A percentile compares a stretch with the other conserved stretches of the same genome.
These are phyloP conservation scores for Doris montereyensis DNA, from an alignment of 2,888 invertebrate genomes.

Conservation along the genomic window DNA sequence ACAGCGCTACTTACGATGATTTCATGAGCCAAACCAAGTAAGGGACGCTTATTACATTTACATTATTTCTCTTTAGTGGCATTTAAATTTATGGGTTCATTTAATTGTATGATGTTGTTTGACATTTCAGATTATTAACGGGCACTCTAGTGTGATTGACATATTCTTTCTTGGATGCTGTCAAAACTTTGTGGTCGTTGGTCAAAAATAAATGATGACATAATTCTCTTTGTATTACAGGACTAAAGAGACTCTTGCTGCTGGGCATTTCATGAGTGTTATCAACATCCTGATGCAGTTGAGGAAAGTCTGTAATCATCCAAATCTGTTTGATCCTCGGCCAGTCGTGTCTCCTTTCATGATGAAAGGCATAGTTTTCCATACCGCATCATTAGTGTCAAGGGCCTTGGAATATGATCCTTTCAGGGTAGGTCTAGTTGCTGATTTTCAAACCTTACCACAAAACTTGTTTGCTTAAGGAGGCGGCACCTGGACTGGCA, in stretches of 20 bases:
- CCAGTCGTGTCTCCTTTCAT: conserved; percentile 93
- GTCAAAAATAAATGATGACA: too few species aligned
- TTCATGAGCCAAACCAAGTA: conserved; percentile 96
- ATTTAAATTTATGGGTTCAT: neutral
- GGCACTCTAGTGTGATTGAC: conserved; percentile 12
- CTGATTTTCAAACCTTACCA: too few species aligned
- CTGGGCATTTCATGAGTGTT: conserved; percentile 94
- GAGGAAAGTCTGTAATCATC: conserved; percentile 98
- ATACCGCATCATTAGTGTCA: conserved; percentile 79
- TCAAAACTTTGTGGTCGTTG: too few species aligned
- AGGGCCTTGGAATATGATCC: conserved; percentile 82
- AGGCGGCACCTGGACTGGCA: too few species aligned
- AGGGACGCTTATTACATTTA: too few species aligned
- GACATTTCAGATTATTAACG: conserved; percentile 38
- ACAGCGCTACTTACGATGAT: conserved; percentile 97
- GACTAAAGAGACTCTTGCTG: conserved; percentile 92
- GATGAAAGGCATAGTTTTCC: conserved; percentile 80
- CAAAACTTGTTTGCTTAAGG: too few species aligned
- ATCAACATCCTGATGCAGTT: conserved; percentile 98
- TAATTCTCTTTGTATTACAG: too few species aligned
- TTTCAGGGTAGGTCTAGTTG: conserved; percentile 77
- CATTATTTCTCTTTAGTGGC: neutral
- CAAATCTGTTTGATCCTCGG: conserved; percentile 84
- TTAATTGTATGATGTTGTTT: neutral
- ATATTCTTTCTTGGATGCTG: too few species aligned